Evolutionary conservation across 2,113 vertebrate genomes (phyloP).

Genomic region (Nymphicus hollandicus): DNA sequence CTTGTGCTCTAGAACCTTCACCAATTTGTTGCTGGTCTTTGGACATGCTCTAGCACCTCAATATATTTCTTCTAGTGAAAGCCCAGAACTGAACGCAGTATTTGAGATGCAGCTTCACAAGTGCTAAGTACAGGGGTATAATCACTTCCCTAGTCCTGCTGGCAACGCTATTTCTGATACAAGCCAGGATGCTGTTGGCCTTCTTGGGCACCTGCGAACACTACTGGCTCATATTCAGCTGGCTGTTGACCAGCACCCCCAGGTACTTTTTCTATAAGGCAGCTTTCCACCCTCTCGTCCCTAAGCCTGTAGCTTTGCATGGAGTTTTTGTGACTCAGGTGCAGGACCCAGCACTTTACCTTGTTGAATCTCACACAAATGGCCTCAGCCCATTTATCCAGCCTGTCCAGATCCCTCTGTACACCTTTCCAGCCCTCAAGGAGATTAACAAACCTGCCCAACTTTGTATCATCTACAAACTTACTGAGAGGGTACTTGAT

Average conservation of each 20-base stretch:
- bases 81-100: background rate
- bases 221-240: background rate
- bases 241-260: background rate
- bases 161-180: background rate
- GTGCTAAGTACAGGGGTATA: accelerated
- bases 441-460: accelerated
- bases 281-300: background rate
- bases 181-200: background rate
- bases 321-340: background rate
- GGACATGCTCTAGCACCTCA: background rate
- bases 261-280: background rate
- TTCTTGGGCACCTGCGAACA: background rate
- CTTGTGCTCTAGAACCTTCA: background rate
- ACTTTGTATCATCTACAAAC: background rate
- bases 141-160: background rate
- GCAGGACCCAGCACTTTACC: background rate
- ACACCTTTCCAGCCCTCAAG: background rate
- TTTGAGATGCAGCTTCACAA: accelerated
- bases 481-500: background rate
- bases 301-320: background rate
- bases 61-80: background rate
- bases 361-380: background rate
- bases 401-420: background rate
- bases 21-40: accelerated
- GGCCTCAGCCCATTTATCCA: accelerated